Conservation (phyloP, 2,797 vertebrate genomes). For the Rhadinocentrus ornatus region DNA sequence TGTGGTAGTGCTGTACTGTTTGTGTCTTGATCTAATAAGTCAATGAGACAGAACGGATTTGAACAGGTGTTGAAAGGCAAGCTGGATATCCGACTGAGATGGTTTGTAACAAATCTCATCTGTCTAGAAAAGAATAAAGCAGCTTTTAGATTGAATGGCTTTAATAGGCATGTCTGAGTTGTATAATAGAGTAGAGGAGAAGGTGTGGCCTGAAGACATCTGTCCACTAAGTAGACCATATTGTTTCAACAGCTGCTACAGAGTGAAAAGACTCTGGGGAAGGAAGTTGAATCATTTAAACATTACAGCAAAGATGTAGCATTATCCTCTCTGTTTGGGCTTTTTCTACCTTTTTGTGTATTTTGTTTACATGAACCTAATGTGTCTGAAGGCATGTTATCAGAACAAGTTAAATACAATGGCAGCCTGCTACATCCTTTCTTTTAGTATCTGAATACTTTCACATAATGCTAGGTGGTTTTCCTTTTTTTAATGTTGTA, state of each 20-base stretch:
- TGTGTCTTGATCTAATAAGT: constrained; percentile 11
- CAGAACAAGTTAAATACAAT: constrained; percentile 39
- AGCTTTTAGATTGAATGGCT: constrained; percentile 56
- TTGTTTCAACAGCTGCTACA: constrained; percentile 78
- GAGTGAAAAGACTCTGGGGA: constrained; percentile 56
- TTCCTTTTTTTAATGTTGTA: neutral
- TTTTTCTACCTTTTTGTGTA: constrained; percentile 39
- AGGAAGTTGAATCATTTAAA: constrained; percentile 61
- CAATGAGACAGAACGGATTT: constrained; percentile 11
- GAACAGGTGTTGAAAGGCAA: constrained; percentile 41
- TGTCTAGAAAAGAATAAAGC: constrained; percentile 5
- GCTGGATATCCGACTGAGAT: constrained; percentile 30
- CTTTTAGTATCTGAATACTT: constrained; percentile 3
- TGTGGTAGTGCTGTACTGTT: neutral
- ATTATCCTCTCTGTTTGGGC: constrained; percentile 38
- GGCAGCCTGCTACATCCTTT: neutral
- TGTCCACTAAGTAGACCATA: constrained; percentile 71
- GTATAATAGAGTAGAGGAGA: constrained; percentile 59
- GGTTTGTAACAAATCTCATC: constrained; percentile 37
- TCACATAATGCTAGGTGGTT: neutral
- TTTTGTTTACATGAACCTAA: constrained; percentile 39
- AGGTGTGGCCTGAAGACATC: constrained; percentile 76
- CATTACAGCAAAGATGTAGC: constrained; percentile 63
- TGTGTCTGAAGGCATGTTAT: constrained; percentile 52
- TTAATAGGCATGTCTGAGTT: constrained; percentile 60